Base-by-base conservation (phyloP, 2,797 vertebrate genomes). In the Acrocephalus scirpaceus region DNA sequence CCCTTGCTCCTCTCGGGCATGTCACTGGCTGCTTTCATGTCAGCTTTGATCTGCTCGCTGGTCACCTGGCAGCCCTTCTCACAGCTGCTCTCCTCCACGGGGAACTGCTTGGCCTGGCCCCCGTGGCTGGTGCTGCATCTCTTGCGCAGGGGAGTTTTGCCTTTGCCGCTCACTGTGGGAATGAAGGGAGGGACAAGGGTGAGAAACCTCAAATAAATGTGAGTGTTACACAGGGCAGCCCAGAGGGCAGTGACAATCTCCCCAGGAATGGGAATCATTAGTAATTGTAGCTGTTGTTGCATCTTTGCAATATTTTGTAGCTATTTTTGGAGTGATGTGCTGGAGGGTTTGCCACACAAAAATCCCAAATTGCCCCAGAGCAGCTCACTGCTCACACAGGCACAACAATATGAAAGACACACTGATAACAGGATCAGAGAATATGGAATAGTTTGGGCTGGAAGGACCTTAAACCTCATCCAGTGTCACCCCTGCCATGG, bases 61-160 rank as follows among this genome's bases (percentile, higher is more conserved):
- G 98, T 99, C 96, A 99, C 99, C 97, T 99, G 99, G 96, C 99
- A 99, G 95, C 99, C 99, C 97, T 99, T 99, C 95, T 99, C 99
- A 97, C 99, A 99, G 98, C 99, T 99, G 97, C 98, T 98, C 96
- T 99, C 98, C 97, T 98, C 88, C 7, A 95, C 79, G 67, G 97
- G 96, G 40, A 97, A 95, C 47, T 92, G 98, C 96, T 98, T 98
- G 82, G 98, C 96, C 62, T 97, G 97, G 76, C 96, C 96, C 91
- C 54, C 96, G 15, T 98, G 98, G 95, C 95, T 97, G 88, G 45
- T 79, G 94, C 78, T 94, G 86, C 97, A 98, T 50, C 98, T 97
- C 96, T 98, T 98, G 81, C 99, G 98, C 86, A 99, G 97, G 6
- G 99, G 99, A 30, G 99, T 98, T 98, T 99, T 99, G 90, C 99